A percentile compares a stretch with the other conserved stretches of the same genome.
Evolutionary conservation across 2,113 vertebrate species (phyloP).

Genomic region (Clarias macrocephalus): DNA sequence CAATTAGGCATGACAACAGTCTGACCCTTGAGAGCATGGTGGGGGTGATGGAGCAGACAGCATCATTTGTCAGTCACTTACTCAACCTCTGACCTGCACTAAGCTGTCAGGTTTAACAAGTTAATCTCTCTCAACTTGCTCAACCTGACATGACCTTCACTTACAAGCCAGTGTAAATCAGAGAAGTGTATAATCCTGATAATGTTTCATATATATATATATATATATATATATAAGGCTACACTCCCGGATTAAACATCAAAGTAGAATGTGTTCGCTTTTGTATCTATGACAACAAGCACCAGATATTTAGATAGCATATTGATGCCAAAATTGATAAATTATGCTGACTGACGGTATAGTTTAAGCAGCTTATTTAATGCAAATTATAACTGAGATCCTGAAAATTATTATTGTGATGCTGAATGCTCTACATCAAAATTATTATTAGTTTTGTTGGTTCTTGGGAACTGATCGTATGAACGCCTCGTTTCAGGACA

Average conservation of each 20-base stretch:
- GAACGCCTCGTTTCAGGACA: background rate
- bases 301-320: background rate
- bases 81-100: conserved; percentile 62
- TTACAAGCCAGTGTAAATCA: background rate
- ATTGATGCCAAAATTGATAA: background rate
- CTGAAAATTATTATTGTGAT: background rate
- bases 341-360: background rate
- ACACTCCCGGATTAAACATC: background rate
- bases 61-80: conserved; percentile 1
- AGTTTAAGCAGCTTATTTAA: background rate
- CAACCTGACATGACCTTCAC: background rate
- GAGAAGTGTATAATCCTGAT: background rate
- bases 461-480: too few species aligned
- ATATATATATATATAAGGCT: too few species aligned
- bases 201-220: too few species aligned
- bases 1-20: conserved; percentile 63
- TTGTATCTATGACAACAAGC: background rate
- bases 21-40: conserved; percentile 11
- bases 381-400: background rate
- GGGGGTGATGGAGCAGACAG: conserved; percentile 33
- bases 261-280: background rate
- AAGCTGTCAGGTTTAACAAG: conserved; percentile 56
- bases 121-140: conserved; percentile 53
- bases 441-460: background rate
- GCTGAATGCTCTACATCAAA: too few species aligned